A percentile compares a stretch with the other conserved stretches of the same genome.
These are phyloP conservation scores for Lepidothrix coronata DNA, from an alignment of 2,113 vertebrate genomes.

Conservation along the genomic window DNA sequence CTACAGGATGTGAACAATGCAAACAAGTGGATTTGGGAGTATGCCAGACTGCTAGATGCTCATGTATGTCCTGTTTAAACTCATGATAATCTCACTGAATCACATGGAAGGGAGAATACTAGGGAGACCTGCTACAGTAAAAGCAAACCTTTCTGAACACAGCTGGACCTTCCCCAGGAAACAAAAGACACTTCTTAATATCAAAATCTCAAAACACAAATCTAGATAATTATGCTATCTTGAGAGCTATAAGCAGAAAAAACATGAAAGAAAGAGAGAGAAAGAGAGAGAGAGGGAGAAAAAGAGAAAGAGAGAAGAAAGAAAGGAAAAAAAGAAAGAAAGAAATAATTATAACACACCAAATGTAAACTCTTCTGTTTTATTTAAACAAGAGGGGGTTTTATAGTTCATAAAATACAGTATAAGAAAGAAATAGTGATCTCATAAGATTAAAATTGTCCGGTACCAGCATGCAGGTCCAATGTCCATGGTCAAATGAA, in stretches of 20 bases:
- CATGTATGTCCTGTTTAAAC: neutral
- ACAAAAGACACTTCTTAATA: neutral
- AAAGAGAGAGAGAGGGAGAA: neutral
- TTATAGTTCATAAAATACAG: neutral
- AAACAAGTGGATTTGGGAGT: neutral
- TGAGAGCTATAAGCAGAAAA: neutral
- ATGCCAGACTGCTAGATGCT: neutral
- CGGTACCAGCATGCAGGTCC: neutral
- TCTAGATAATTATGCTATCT: neutral
- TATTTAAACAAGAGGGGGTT: neutral
- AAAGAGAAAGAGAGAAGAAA: neutral
- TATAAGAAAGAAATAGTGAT: neutral
- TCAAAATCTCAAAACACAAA: neutral
- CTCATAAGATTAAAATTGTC: neutral
- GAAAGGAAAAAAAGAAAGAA: rapidly evolving
- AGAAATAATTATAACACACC: neutral
- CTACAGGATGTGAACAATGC: neutral
- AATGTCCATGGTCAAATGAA: neutral
- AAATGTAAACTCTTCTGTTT: neutral
- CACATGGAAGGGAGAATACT: neutral
- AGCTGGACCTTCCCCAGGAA: neutral
- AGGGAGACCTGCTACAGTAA: neutral
- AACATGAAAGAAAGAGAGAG: neutral
- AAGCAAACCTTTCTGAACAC: neutral
- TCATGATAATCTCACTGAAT: neutral